These are phyloP conservation scores for Anadara kagoshimensis DNA, from an alignment of 1,140 invertebrate species.

Conservation along the genomic window DNA sequence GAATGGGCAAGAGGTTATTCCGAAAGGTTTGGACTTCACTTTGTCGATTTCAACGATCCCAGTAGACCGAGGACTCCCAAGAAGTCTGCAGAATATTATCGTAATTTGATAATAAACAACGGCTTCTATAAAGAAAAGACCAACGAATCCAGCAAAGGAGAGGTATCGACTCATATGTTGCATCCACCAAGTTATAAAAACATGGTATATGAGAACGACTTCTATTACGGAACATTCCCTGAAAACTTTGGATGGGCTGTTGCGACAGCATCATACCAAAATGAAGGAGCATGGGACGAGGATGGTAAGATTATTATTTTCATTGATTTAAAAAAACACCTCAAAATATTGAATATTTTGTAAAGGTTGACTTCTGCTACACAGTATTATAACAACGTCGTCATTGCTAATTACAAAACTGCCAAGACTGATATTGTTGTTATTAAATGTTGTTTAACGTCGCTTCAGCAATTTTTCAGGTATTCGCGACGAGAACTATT, in stretches of 20 bases:
- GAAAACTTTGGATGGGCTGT: slow-evolving; percentile 67
- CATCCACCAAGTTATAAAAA: too few species aligned
- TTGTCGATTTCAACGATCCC: slow-evolving; percentile 82
- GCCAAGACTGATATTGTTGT: too few species aligned
- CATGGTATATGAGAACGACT: slow-evolving; percentile 23
- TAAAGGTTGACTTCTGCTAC: too few species aligned
- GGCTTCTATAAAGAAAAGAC: slow-evolving; percentile 46
- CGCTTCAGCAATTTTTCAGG: too few species aligned
- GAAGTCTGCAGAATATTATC: slow-evolving; percentile 77
- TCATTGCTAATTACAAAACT: too few species aligned
- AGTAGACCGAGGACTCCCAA: slow-evolving; percentile 81
- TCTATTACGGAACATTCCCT: slow-evolving; percentile 60
- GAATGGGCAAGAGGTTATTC: slow-evolving; percentile 77
- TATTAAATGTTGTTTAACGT: too few species aligned
- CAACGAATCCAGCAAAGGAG: too few species aligned
- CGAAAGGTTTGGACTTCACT: slow-evolving; percentile 83
- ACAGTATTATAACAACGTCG: too few species aligned
- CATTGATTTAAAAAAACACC: too few species aligned
- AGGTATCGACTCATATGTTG: too few species aligned
- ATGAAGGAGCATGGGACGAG: slow-evolving; percentile 71
- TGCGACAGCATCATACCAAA: slow-evolving; percentile 71
- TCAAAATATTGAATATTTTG: too few species aligned
- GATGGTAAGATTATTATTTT: slow-evolving; percentile 53
- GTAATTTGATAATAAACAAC: slow-evolving; percentile 55
- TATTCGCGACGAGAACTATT: too few species aligned